phyloP scores from a whole-genome alignment of 23 tunicate species.

The Botrylloides violaceus region DNA sequence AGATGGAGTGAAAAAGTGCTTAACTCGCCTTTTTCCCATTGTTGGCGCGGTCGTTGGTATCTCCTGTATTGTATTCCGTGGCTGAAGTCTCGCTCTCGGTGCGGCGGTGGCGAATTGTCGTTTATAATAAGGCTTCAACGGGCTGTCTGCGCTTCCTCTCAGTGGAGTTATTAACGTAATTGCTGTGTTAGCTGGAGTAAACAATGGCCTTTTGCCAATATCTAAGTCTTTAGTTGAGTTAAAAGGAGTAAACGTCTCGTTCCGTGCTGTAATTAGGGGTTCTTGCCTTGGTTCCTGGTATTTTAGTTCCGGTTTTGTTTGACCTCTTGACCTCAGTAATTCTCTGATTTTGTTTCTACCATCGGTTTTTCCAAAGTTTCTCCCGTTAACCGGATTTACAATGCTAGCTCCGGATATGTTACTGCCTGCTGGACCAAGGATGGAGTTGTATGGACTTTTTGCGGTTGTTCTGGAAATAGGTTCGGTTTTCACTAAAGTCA shows the following conservation, averaged over 20 bases:
- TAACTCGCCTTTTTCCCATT: conserved; percentile 13
- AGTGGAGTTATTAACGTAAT: conserved; percentile 53
- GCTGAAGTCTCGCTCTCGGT: not conserved
- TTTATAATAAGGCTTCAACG: conserved; percentile 83
- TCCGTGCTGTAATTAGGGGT: not conserved
- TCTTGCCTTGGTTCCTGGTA: not conserved
- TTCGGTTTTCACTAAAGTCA: not conserved
- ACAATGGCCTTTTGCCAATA: conserved; percentile 8
- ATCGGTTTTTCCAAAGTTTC: not conserved
- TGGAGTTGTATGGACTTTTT: conserved; percentile 23
- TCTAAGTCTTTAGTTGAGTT: conserved; percentile 8
- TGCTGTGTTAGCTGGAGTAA: conserved; percentile 65
- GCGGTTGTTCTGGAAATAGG: not conserved
- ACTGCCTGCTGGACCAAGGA: conserved; percentile 24
- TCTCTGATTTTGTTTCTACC: not conserved
- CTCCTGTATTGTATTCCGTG: conserved; percentile 23
- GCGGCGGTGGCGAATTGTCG: conserved; percentile 10
- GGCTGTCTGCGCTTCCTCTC: conserved; percentile 70
- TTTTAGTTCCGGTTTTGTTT: not conserved
- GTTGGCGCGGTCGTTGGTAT: conserved; percentile 27
- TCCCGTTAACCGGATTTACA: conserved; percentile 2
- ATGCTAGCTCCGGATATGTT: conserved; percentile 21
- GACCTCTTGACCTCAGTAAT: not conserved
- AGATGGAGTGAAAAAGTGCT: too few species aligned
- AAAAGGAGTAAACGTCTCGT: conserved; percentile 5